phyloP scores from a whole-genome alignment of 1,140 invertebrate species.

The Cepaea nemoralis region DNA sequence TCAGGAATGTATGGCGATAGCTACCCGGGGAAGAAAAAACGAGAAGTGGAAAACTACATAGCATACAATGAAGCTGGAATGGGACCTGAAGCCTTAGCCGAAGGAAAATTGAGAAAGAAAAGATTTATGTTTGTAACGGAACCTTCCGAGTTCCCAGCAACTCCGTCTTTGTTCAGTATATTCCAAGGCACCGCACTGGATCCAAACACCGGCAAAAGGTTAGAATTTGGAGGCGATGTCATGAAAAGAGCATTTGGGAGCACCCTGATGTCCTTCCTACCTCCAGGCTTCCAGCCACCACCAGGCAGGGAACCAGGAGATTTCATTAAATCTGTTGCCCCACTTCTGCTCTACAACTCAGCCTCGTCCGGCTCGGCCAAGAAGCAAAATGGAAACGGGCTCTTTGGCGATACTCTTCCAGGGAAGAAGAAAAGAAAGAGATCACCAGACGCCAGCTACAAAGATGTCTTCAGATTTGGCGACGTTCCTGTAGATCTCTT shows the following conservation, averaged over 20 bases:
- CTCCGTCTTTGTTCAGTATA: background rate
- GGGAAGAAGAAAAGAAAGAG: conserved; percentile 4
- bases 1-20: conserved; percentile 14
- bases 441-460: background rate
- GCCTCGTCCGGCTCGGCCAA: background rate
- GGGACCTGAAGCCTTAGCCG: background rate
- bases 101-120: conserved; percentile 5
- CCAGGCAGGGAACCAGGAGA: background rate
- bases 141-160: background rate
- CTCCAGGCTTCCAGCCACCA: background rate
- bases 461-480: too few relatives aligned
- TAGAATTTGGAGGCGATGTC: conserved; percentile 24
- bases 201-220: conserved; percentile 18
- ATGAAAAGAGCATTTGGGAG: background rate
- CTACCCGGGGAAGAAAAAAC: conserved; percentile 17
- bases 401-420: background rate
- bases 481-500: too few relatives aligned
- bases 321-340: background rate
- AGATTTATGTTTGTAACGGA: background rate
- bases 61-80: background rate
- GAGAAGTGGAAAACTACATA: background rate
- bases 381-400: background rate
- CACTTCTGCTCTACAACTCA: background rate
- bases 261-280: background rate
- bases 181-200: background rate